Percentiles rank a stretch among this genome's conserved stretches.
Conservation (phyloP, 2,797 vertebrate genomes). For the Sebastes flavidus region DNA sequence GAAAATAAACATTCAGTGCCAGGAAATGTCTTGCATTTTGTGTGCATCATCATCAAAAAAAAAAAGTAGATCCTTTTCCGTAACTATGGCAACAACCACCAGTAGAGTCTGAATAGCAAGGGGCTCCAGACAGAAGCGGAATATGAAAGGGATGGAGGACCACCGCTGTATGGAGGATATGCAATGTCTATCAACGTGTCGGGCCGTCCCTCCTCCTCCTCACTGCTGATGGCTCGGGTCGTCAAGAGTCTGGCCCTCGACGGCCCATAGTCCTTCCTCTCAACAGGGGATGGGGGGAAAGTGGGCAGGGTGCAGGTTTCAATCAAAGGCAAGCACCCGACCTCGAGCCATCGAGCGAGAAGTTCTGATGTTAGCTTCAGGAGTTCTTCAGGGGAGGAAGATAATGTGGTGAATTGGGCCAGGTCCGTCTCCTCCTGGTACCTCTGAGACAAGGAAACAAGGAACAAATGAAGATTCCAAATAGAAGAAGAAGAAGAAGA, state of each 20-base stretch:
- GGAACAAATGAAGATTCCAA: background rate
- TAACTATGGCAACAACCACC: constrained; percentile 66
- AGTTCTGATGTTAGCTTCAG: constrained; percentile 77
- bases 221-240: constrained; percentile 46
- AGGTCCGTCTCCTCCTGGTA: constrained; percentile 75
- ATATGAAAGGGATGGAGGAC: constrained; percentile 10
- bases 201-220: constrained; percentile 13
- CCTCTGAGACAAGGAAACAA: constrained; percentile 55
- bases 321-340: constrained; percentile 57
- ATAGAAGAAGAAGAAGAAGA: background rate
- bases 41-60: constrained; percentile 55
- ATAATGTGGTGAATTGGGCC: constrained; percentile 34
- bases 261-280: constrained; percentile 53
- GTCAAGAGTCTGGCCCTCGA: constrained; percentile 68
- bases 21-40: constrained; percentile 71
- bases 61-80: constrained; percentile 31
- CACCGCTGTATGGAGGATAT: constrained; percentile 12
- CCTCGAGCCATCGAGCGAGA: constrained; percentile 70
- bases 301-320: constrained; percentile 70
- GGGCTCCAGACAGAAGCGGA: constrained; percentile 57
- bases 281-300: constrained; percentile 42
- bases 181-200: constrained; percentile 23
- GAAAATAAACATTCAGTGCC: constrained; percentile 74
- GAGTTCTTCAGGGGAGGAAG: constrained; percentile 80
- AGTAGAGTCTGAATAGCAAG: constrained; percentile 70